Percentiles rank a stretch among this genome's conserved stretches.
These are phyloP conservation scores for Meiosimyza decipiens DNA, from an alignment of 2,888 invertebrate species.

Conservation along the genomic window DNA sequence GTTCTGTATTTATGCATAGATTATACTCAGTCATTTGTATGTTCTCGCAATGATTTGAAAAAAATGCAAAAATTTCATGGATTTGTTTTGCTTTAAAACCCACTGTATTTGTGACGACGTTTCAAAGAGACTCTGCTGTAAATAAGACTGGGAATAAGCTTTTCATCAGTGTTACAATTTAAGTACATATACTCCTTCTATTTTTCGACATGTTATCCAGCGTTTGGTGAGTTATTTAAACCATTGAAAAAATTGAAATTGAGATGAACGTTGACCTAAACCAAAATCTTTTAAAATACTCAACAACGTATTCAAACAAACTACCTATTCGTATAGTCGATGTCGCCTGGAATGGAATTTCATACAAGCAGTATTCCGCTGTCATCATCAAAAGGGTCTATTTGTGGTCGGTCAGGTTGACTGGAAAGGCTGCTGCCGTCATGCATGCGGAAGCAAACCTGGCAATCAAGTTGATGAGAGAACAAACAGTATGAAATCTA, in stretches of 20 bases:
- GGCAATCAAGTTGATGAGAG: slow-evolving; percentile 47
- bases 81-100: slow-evolving; percentile 35
- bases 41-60: slow-evolving; percentile 35
- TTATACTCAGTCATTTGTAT: slow-evolving; percentile 32
- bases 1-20: slow-evolving; percentile 34
- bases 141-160: slow-evolving; percentile 10
- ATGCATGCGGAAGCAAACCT: slow-evolving; percentile 18
- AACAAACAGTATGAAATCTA: slow-evolving; percentile 65
- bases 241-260: slow-evolving; percentile 53
- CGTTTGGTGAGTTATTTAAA: slow-evolving; percentile 57
- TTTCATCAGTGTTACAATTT: slow-evolving; percentile 8
- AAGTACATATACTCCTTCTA: slow-evolving; percentile 15
- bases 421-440: slow-evolving; percentile 20
- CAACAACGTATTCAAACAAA: slow-evolving; percentile 16
- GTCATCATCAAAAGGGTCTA: slow-evolving; percentile 14
- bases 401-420: slow-evolving; percentile 20
- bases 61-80: slow-evolving; percentile 33
- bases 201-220: slow-evolving; percentile 28
- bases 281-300: slow-evolving; percentile 34
- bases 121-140: slow-evolving; percentile 26
- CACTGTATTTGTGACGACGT: slow-evolving; percentile 24
- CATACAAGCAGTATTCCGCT: slow-evolving; percentile 20
- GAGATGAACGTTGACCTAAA: slow-evolving; percentile 44
- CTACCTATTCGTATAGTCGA: slow-evolving; percentile 16
- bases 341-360: slow-evolving; percentile 3